Evolutionary conservation across 2,797 vertebrate species (phyloP).

Genomic region (Propithecus perrieri): DNA sequence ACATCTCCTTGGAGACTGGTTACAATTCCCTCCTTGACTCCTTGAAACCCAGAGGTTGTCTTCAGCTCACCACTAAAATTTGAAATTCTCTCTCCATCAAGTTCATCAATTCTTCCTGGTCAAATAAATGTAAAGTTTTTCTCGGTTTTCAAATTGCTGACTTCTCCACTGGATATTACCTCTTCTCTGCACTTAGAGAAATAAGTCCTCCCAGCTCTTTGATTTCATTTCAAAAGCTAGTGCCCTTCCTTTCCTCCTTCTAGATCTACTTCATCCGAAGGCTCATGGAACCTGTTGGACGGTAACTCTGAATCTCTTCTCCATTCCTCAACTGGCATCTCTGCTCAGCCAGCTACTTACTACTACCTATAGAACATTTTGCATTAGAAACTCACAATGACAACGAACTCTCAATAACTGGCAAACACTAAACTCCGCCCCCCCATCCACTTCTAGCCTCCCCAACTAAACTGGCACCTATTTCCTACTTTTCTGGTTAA

Average conservation of each 20-base stretch:
- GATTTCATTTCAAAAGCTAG: slow-evolving; percentile 39
- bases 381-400: neutral
- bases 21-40: neutral
- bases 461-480: neutral
- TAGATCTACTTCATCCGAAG: neutral
- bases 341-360: neutral
- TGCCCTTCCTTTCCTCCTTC: neutral
- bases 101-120: neutral
- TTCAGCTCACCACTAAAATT: neutral
- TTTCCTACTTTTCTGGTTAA: slow-evolving; percentile 32
- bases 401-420: neutral
- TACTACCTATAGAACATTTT: neutral
- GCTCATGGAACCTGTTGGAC: neutral
- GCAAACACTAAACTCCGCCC: neutral
- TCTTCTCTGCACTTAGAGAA: neutral
- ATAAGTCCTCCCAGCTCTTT: neutral
- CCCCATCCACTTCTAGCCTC: neutral
- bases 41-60: neutral
- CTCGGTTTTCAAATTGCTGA: slow-evolving; percentile 37
- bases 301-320: slow-evolving; percentile 24
- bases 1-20: neutral
- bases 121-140: slow-evolving; percentile 17
- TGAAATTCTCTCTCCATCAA: slow-evolving; percentile 34
- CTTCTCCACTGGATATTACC: neutral
- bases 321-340: neutral